Conservation (phyloP, 1,140 invertebrate species). For the Prorops nasuta region DNA sequence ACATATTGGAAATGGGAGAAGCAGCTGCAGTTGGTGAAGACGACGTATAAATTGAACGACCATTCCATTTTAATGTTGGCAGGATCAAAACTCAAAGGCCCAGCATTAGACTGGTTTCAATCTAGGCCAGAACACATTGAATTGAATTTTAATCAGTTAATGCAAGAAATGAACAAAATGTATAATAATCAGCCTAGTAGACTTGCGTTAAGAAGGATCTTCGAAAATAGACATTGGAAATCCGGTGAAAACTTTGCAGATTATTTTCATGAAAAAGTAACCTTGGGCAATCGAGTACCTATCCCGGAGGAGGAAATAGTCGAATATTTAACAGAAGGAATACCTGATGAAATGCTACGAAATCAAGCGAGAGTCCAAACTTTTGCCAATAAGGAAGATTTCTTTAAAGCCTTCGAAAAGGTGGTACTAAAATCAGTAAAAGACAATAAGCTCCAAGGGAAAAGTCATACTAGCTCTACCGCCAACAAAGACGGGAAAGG, state of each 20-base stretch:
- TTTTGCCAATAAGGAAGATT: background rate
- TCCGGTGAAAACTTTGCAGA: background rate
- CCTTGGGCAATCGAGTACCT: background rate
- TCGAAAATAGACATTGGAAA: background rate
- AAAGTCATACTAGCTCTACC: no score
- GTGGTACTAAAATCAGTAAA: background rate
- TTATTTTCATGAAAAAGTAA: background rate
- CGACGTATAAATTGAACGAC: background rate
- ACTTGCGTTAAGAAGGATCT: background rate
- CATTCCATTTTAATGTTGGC: background rate
- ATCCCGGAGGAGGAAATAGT: background rate
- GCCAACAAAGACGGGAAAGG: background rate
- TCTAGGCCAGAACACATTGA: background rate
- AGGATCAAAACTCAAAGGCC: background rate
- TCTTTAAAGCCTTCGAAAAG: background rate
- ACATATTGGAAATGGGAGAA: background rate
- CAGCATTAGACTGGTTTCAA: background rate
- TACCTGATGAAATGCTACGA: background rate
- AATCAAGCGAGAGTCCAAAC: background rate
- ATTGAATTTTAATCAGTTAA: background rate
- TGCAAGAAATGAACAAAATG: background rate
- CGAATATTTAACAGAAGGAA: background rate
- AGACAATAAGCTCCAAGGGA: background rate
- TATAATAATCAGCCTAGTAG: background rate
- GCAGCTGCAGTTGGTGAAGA: background rate